Evolutionary conservation across 2,113 vertebrate species (phyloP), one percentile per base, ranked within the genome.

Genomic region (Anoplopoma fimbria): DNA sequence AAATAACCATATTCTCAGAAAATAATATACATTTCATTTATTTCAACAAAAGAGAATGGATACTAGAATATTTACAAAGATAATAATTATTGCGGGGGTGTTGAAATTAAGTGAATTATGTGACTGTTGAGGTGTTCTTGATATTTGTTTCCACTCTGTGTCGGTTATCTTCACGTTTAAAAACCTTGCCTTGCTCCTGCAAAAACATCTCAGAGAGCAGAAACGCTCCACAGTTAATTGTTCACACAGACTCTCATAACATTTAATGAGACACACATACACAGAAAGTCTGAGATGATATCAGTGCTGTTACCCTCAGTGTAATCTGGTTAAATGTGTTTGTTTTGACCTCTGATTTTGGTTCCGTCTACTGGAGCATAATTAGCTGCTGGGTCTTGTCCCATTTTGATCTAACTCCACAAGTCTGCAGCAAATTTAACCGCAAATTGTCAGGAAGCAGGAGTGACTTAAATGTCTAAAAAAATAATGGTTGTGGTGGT

Each of bases 281-380:
- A 62, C 42, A 55, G 6, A 34, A 71, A n/a, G 61, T 31, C 74
- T 73, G 36, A 69, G 76, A 62, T 78, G 23, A 79, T 79, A 82
- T 79, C 63, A 77, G n/a, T 63, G 45, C 23, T 55, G n/a, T 51
- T 4, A 40, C 33, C 25, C 42, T 23, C 23, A 45, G 29, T 76
- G 42, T 72, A 68, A 61, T 79, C 72, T 74, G 31, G 53, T 77
- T 80, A 71, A 87, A 86, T 81, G 70, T 57, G 73, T 88, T 86
- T 87, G 81, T 88, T 87, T 91, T 86, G 78, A 91, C 36, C 42
- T 74, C 79, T 79, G 67, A 85, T 51, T 83, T 85, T 79, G 84
- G 79, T 62, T 70, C 67, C 3, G 4, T 81, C 76, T 68, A 60
- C 51, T 68, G 71, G 74, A 47, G 29, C 63, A 58, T 72, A 49